Evolutionary conservation across 2,797 vertebrate genomes (phyloP), one percentile per base, ranked within the genome.

Genomic region (Tauraco hartlaubi): DNA sequence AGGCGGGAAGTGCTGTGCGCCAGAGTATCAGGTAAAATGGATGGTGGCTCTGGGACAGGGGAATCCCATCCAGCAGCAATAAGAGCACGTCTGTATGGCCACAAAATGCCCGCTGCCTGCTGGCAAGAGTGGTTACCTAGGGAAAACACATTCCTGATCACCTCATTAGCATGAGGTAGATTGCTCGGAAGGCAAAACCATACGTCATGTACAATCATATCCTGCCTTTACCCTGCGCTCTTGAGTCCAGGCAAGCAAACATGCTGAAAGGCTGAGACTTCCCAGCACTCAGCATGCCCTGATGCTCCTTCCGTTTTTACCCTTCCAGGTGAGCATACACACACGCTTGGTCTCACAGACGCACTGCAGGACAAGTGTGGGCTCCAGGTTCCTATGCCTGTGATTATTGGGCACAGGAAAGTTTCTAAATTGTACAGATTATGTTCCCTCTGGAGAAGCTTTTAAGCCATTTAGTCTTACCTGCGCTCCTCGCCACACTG

Each of bases 271-370:
- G 23, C 59, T 31, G 75, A 71, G 41, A 15, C 31, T 12, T 56
- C 43, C 23, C 33, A 69, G 44, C 22, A 21, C 43, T 41, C 31
- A 8, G 48, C 0, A 3, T 46, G 63, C 18, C 37, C 31, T 12
- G 17, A 44, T 61, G 35, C 37, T 83, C 63, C 79, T 61, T 49
- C 46, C 19, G 35, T 26, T 58, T 54, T 69, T 14, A 2, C n/a
- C 35, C 44, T 44, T 58, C 39, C 76, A 9, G 13, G 21, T 10
- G 39, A 80, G 37, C 0, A 1, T 15, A 15, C 2, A 5, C 15
- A 39, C 3, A 15, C 0, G 0, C 3, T 4, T 3, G 5, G 64
- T 66, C 39, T 58, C 39, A 55, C 0, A 0, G 41, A 44, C 12
- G 22, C 10, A 12, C 48, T 37, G 37, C 28, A 52, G 12, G 11